A percentile compares a stretch with the other conserved stretches of the same genome.
phyloP scores from a whole-genome alignment of 2,888 invertebrate species.

The Agrochola lychnidis region DNA sequence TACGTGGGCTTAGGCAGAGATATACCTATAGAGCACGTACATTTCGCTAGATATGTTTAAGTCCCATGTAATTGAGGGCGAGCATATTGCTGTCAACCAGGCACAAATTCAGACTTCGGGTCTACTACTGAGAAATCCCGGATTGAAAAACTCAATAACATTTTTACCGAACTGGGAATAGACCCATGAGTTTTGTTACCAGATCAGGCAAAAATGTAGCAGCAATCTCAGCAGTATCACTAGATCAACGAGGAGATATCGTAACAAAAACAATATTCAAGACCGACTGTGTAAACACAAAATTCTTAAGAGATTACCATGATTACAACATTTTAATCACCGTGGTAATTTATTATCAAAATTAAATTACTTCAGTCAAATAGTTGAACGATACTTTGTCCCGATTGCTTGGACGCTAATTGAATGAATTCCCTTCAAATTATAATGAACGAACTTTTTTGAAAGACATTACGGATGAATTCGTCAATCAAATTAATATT shows the following conservation, averaged over 20 bases:
- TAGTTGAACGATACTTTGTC: slow-evolving; percentile 1
- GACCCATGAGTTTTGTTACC: too few species aligned
- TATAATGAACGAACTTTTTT: slow-evolving; percentile 29
- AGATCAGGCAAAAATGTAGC: too few species aligned
- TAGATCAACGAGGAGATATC: not conserved
- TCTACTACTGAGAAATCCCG: not conserved
- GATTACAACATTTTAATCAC: not conserved
- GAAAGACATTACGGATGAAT: slow-evolving; percentile 17
- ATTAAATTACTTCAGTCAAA: slow-evolving; percentile 15
- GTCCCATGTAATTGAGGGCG: too few species aligned
- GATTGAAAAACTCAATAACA: not conserved
- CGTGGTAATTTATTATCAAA: not conserved
- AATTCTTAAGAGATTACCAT: not conserved
- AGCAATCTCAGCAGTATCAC: too few species aligned
- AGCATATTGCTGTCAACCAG: not conserved
- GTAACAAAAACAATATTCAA: not conserved
- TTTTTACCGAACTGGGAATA: not conserved
- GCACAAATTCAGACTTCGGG: not conserved
- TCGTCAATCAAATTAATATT: slow-evolving; percentile 37
- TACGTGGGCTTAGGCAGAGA: too few species aligned
- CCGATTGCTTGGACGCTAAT: slow-evolving; percentile 11
- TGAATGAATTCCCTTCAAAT: slow-evolving; percentile 30
- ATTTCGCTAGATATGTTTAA: too few species aligned
- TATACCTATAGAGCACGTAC: too few species aligned
- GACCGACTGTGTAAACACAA: too few species aligned